Evolutionary conservation across 2,113 vertebrate genomes (phyloP).

Genomic region (Apaloderma vittatum): DNA sequence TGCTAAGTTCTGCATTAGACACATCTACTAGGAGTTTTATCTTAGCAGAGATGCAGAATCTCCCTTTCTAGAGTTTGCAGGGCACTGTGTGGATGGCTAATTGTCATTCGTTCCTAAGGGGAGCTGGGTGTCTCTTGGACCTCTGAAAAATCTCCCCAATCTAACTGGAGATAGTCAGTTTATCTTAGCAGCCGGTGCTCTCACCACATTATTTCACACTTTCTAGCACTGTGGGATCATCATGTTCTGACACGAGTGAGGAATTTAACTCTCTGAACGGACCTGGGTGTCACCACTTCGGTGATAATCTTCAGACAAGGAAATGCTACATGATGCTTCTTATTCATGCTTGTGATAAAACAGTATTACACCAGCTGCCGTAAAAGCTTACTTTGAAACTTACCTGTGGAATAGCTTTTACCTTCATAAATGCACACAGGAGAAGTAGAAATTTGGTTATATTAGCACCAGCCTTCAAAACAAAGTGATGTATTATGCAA

Average conservation of each 20-base stretch:
- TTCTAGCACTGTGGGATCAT: neutral
- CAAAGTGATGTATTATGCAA: neutral
- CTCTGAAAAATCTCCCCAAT: neutral
- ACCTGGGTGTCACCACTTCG: neutral
- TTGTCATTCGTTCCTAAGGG: neutral
- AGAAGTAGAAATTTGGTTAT: neutral
- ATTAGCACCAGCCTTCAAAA: neutral
- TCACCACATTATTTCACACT: neutral
- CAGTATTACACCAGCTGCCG: neutral
- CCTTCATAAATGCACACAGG: neutral
- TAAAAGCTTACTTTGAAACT: neutral
- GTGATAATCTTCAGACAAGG: neutral
- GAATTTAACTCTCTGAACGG: neutral
- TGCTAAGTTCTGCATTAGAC: neutral
- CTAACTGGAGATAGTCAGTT: neutral
- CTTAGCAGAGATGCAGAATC: neutral
- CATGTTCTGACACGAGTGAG: neutral
- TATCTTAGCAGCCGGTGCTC: neutral
- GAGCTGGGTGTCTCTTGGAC: fast-evolving
- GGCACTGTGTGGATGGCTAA: neutral
- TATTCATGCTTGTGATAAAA: neutral
- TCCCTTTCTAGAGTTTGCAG: neutral
- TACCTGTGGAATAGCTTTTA: neutral
- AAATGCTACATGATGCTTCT: neutral
- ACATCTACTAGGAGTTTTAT: neutral